Evolutionary conservation across 2,113 vertebrate species (phyloP), one percentile per base, ranked within the genome.

Genomic region (Cnemophilus loriae): DNA sequence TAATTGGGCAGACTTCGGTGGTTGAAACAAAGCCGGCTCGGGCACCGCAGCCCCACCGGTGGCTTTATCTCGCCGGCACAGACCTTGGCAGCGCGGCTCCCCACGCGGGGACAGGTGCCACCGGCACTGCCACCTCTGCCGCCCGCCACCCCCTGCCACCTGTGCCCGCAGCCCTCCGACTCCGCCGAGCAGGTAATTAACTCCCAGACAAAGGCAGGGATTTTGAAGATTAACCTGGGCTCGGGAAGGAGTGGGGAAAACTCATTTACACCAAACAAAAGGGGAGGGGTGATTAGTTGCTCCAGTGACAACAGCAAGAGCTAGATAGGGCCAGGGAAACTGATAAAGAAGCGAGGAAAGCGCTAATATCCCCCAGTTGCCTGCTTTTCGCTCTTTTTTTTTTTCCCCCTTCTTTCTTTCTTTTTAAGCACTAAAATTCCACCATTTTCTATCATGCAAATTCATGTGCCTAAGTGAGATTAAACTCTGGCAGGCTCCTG

Each of bases 211-310:
- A 98, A 98, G 94, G 97, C 79, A 90, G 71, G 98, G 97, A 97
- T 98, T 97, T 97, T 98, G 97, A 89, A 97, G 98, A 98, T 98
- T 98, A 98, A 98, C 94, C 94, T 60, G 18, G 57, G 52, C 82
- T 50, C 33, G 6, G 47, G 70, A 95, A 98, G 81, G 95, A 97
- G 94, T 24, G 84, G 90, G 92, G 94, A 96, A 98, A 98, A 97
- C 96, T 98, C 97, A 98, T 98, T 98, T 98, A 92, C 74, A 97
- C 89, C 97, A 97, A 97, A 98, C 97, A 98, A 98, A 98, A 97
- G 87, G 97, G 94, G 92, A 92, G 93, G 94, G 93, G 93, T 79
- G 97, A 98, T 97, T 96, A 97, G 95, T 96, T 95, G 92, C 91
- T 95, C 80, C 41, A 83, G 37, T 56, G 94, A 97, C 97, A 98